Percentiles rank a stretch among this genome's conserved stretches.
Conservation (phyloP, 2,113 vertebrate genomes). For the Circaetus gallicus region DNA sequence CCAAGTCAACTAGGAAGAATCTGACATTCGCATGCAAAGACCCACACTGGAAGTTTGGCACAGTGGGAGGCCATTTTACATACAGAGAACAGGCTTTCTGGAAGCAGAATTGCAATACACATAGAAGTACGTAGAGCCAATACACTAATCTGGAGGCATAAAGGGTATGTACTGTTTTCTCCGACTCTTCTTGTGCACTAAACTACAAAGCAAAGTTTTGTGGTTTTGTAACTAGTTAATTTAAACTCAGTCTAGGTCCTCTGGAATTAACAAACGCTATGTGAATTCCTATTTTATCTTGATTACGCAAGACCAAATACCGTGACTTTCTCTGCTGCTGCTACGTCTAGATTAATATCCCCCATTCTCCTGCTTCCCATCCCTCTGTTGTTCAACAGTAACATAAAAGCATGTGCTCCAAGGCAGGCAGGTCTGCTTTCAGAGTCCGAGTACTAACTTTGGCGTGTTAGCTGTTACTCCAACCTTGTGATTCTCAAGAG, state of each 20-base stretch:
- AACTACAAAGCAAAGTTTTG: background rate
- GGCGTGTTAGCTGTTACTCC: background rate
- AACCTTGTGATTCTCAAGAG: background rate
- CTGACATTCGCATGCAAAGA: no score
- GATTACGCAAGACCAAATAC: background rate
- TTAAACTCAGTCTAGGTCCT: background rate
- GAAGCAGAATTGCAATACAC: background rate
- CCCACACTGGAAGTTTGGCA: background rate
- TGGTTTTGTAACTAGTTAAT: background rate
- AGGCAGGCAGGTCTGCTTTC: background rate
- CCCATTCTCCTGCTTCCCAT: background rate
- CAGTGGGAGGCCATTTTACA: background rate
- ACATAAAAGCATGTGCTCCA: fast-evolving
- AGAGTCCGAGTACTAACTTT: fast-evolving
- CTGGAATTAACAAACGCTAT: background rate
- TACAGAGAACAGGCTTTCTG: background rate
- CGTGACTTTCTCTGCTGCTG: background rate
- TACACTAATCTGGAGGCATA: background rate
- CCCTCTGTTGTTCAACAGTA: background rate
- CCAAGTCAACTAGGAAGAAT: background rate
- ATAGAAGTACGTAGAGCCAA: background rate
- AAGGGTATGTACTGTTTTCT: background rate
- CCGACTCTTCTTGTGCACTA: background rate
- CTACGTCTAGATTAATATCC: background rate
- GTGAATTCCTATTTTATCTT: background rate